Base-by-base conservation (phyloP, 2,113 vertebrate species). In the Cyrtonyx montezumae region DNA sequence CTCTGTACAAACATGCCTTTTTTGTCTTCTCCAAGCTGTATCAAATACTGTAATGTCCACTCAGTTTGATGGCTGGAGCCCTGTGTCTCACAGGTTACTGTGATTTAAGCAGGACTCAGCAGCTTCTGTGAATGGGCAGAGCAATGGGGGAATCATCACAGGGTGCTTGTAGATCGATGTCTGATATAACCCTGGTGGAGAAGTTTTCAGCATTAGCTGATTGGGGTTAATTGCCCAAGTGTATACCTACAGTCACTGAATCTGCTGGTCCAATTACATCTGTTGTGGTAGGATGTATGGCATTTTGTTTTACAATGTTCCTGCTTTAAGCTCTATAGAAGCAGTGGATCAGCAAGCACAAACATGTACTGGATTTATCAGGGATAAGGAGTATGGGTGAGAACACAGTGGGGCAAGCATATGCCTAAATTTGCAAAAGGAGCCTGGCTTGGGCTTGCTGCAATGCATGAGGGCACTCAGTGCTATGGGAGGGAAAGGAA, bases 31-130 rank as follows among this genome's bases (percentile, higher is more conserved):
- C 37, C 13, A 51, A 69, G 67, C 51, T 48, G 9, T 68, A 46
- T 43, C 61, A 56, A 61, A 61, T 20, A 25, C 2, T 69, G 32
- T 43, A 34, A 36, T 0, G 2, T 40, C 55, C 37, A 25, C 23
- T 70, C 49, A 49, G 40, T 58, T 55, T 10, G 36, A 20, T 84
- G 40, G 3, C 11, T 74, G 49, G 76, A 55, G 30, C 28, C 56
- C 11, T 0, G 0, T 65, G 46, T 46, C 43, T 55, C 55, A 42
- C 21, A 2, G 6, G 20, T 79, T 19, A 15, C 46, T 53, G 0
- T 20, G 30, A 26, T 42, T 75, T 10, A 20, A 71, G 80, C 19
- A 16, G 51, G 30, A 71, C 13, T 34, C 32, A 2, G 42, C 48
- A 19, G 46, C 55, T 87, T 62, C 2, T 13, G 15, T 23, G 2